Evolutionary conservation across 2,113 vertebrate species (phyloP).

Genomic region (Marmota flaviventris): DNA sequence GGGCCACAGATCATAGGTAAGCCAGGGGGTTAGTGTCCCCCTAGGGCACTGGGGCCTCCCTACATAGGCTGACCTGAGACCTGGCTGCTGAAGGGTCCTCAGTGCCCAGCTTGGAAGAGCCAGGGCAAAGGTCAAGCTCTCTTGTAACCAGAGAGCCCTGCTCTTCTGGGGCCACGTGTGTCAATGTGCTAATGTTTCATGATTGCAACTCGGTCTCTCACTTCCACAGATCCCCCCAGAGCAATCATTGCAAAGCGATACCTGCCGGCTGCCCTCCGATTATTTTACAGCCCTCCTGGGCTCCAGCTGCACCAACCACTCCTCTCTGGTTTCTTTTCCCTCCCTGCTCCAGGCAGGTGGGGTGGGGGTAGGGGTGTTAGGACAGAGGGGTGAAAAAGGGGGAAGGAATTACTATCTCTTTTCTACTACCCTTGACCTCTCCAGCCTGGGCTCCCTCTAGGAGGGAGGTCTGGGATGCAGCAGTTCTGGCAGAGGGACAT

Average conservation of each 20-base stretch:
- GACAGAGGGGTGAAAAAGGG: neutral
- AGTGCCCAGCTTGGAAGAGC: neutral
- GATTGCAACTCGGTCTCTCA: conserved; percentile 71
- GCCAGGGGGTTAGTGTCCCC: conserved; percentile 23
- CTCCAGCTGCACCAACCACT: conserved; percentile 51
- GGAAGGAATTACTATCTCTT: neutral
- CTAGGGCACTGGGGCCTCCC: neutral
- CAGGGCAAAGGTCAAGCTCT: conserved; percentile 67
- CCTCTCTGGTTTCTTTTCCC: conserved; percentile 79
- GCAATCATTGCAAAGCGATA: conserved; percentile 80
- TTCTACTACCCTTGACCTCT: neutral
- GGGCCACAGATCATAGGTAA: conserved; percentile 51
- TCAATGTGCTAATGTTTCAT: conserved; percentile 82
- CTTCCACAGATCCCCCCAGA: conserved; percentile 68
- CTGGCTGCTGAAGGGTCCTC: neutral
- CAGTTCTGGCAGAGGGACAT: neutral
- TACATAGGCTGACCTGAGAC: neutral
- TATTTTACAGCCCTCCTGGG: conserved; percentile 76
- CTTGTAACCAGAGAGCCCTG: conserved; percentile 80
- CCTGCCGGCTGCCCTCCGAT: conserved; percentile 76
- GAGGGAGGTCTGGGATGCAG: neutral
- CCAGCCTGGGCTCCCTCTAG: neutral
- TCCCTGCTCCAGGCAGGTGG: conserved; percentile 25
- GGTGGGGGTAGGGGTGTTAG: neutral
- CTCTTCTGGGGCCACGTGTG: conserved; percentile 68